Percentiles rank a stretch among this genome's conserved stretches.
These are phyloP conservation scores for Phoebastria nigripes DNA, from an alignment of 2,797 vertebrate species.

Conservation along the genomic window DNA sequence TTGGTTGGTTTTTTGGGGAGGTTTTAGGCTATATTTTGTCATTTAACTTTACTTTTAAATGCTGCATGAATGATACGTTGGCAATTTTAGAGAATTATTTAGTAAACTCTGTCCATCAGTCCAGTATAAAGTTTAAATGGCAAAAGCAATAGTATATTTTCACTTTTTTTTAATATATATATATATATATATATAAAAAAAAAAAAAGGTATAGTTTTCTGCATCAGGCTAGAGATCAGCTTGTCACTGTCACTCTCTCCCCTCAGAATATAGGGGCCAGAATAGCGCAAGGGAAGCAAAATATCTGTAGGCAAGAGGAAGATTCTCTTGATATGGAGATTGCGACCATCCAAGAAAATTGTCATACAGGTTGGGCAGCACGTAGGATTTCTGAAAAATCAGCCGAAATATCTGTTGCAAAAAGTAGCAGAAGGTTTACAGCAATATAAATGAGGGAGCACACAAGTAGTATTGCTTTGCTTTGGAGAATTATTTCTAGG, in stretches of 20 bases:
- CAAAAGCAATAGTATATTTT: neutral
- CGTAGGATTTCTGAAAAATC: neutral
- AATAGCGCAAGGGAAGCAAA: neutral
- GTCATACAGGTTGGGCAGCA: neutral
- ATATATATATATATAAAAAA: too few species aligned
- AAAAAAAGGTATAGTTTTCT: neutral
- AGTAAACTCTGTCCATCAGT: neutral
- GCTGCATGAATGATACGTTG: neutral
- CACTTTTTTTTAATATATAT: neutral
- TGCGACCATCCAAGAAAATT: neutral
- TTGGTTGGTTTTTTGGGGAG: neutral
- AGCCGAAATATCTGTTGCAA: neutral
- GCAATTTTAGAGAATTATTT: neutral
- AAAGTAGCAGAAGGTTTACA: neutral
- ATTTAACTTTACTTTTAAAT: neutral
- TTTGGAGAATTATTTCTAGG: neutral
- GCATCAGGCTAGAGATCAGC: neutral
- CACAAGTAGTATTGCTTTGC: neutral
- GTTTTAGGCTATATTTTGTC: neutral
- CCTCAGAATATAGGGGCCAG: neutral
- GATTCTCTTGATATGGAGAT: neutral
- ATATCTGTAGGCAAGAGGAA: neutral
- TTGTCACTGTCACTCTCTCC: neutral
- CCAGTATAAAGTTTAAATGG: neutral
- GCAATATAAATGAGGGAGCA: neutral